Percentiles rank a stretch among this genome's conserved stretches.
These are phyloP conservation scores for Cremastobaeus sp. DNA, from an alignment of 2,888 invertebrate genomes.

Conservation along the genomic window DNA sequence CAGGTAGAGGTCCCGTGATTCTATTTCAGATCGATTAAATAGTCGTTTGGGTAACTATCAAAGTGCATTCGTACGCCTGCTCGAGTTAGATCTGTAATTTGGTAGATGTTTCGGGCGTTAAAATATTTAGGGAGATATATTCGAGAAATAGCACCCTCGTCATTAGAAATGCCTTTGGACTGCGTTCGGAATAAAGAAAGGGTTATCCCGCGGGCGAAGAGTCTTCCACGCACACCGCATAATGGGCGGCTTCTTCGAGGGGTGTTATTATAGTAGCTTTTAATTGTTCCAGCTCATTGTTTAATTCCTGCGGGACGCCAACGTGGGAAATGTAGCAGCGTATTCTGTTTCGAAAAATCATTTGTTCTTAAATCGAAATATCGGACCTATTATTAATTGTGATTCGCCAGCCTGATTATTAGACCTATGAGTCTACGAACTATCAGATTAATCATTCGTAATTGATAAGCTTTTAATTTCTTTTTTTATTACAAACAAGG, in stretches of 20 bases:
- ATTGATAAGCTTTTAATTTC: conserved; percentile 3
- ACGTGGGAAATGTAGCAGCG: conserved; percentile 66
- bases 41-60: conserved; percentile 20
- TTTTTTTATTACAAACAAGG: conserved; percentile 1
- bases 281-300: conserved; percentile 70
- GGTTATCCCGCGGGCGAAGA: conserved; percentile 62
- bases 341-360: conserved; percentile 49
- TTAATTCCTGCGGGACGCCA: conserved; percentile 53
- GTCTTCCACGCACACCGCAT: conserved; percentile 62
- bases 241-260: conserved; percentile 70
- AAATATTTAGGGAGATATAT: conserved; percentile 73
- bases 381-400: conserved; percentile 50
- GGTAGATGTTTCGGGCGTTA: conserved; percentile 73
- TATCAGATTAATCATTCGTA: conserved; percentile 29
- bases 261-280: conserved; percentile 75
- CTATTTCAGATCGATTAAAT: conserved; percentile 14
- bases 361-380: conserved; percentile 46
- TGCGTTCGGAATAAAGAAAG: conserved; percentile 60
- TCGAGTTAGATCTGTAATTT: conserved; percentile 72
- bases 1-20: no score
- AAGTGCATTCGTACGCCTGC: conserved; percentile 57
- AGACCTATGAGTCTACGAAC: conserved; percentile 5
- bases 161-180: conserved; percentile 67
- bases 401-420: conserved; percentile 32
- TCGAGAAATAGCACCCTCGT: conserved; percentile 73